Evolutionary conservation across 2,888 invertebrate species (phyloP), one percentile per base, ranked within the genome.

Genomic region (Crepidodera aurea): DNA sequence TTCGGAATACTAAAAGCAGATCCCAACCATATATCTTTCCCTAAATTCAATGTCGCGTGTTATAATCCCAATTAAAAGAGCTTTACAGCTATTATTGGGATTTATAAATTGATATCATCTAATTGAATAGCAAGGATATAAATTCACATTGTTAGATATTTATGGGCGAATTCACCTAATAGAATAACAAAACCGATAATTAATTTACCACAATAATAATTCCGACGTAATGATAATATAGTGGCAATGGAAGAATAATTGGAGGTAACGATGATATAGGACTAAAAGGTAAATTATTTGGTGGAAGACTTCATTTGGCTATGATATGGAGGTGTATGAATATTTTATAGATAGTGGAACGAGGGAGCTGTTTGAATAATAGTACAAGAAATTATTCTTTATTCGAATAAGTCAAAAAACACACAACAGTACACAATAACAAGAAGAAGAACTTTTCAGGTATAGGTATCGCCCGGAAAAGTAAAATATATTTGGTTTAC

Each of bases 201-300:
- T 63, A 64, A 67, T 64, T 64, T 27, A 54, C 64, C 59, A 57
- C 51, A 64, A 64, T 62, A 62, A 63, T 64, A 60, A 64, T 53
- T 40, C 56, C 48, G 64, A 53, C 55, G 39, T 63, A 60, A 63
- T 63, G 51, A 60, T 56, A 51, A 60, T 56, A 56, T 55, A 63
- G 51, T 44, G 63, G 37, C 51, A 46, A 55, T 56, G 46, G 54
- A 61, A 59, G 55, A 55, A 63, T 55, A 62, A 48, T 53, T 54
- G 58, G 18, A 18, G 29, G 29, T 58, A 27, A 58, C 34, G 50
- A 40, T 40, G 58, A 29, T 34, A 56, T 40, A 54, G 40, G n/a
- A 19, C n/a, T 40, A 15, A n/a, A n/a, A 16, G 29, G 48, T 48
- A 27, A 27, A 48, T 48, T 48, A 48, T 48, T 48, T 29, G 15